These are phyloP conservation scores for Panagrolaimus sp. DNA, from an alignment of 1,140 invertebrate genomes.

Conservation along the genomic window DNA sequence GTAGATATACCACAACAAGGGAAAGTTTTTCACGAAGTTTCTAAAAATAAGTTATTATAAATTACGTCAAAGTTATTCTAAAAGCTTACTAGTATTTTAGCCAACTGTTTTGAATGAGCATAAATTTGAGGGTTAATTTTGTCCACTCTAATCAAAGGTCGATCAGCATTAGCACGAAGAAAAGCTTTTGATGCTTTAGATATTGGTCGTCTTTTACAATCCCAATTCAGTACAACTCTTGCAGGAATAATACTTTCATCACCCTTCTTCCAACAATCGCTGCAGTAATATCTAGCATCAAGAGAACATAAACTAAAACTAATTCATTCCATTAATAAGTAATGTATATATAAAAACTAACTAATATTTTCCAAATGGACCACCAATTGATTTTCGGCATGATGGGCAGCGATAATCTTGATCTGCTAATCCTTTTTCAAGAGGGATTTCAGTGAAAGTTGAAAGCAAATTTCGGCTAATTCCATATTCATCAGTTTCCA, in stretches of 20 bases:
- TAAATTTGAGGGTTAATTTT: slow-evolving; percentile 59
- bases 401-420: slow-evolving; percentile 50
- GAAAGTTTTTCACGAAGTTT: slow-evolving; percentile 56
- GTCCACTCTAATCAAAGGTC: slow-evolving; percentile 58
- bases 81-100: slow-evolving; percentile 52
- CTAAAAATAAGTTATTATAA: slow-evolving; percentile 39
- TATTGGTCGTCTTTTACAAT: slow-evolving; percentile 38
- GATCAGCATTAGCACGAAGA: slow-evolving; percentile 55
- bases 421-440: slow-evolving; percentile 39
- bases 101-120: slow-evolving; percentile 57
- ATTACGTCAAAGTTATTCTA: not conserved
- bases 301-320: slow-evolving; percentile 29
- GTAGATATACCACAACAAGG: slow-evolving; percentile 59
- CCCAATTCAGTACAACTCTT: slow-evolving; percentile 36
- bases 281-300: slow-evolving; percentile 37
- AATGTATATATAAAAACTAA: slow-evolving; percentile 15
- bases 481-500: slow-evolving; percentile 32
- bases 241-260: slow-evolving; percentile 37
- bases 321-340: slow-evolving; percentile 14
- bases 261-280: slow-evolving; percentile 28
- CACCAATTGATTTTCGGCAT: slow-evolving; percentile 45
- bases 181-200: slow-evolving; percentile 56
- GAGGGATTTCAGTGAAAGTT: slow-evolving; percentile 39
- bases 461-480: slow-evolving; percentile 20
- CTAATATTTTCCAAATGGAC: slow-evolving; percentile 44